Evolutionary conservation across 2,113 vertebrate species (phyloP).

Genomic region (Grammomys dolichurus): DNA sequence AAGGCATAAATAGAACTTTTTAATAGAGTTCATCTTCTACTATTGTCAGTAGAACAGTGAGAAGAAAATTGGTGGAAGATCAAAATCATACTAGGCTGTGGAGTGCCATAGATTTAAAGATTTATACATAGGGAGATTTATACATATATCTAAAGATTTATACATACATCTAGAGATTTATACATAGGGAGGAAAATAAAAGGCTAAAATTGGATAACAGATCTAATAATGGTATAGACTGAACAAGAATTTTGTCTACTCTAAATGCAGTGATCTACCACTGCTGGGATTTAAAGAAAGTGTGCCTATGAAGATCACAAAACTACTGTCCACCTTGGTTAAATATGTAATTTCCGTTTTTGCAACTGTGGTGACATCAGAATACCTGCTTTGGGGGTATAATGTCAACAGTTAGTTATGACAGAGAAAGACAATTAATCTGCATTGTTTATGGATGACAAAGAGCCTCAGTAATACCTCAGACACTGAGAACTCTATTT

Average conservation of each 20-base stretch:
- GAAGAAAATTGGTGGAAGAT: conserved; percentile 15
- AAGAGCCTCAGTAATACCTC: neutral
- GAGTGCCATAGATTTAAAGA: conserved; percentile 21
- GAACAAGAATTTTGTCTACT: neutral
- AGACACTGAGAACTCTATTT: neutral
- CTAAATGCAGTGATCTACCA: conserved; percentile 9
- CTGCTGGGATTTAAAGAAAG: conserved; percentile 29
- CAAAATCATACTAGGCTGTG: neutral
- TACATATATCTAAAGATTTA: no score
- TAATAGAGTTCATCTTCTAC: neutral
- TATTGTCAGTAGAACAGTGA: conserved; percentile 20
- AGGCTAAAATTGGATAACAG: conserved; percentile 32
- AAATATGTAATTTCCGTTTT: conserved; percentile 24
- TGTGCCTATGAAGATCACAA: conserved; percentile 36
- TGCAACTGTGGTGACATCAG: conserved; percentile 5
- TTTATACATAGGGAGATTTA: neutral
- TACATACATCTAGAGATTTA: no score
- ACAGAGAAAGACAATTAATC: conserved; percentile 27
- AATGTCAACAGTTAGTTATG: conserved; percentile 48
- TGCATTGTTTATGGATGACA: neutral
- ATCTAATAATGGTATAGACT: conserved; percentile 19
- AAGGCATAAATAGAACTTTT: neutral
- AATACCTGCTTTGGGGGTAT: neutral
- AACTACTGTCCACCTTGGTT: conserved; percentile 21
- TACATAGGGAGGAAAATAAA: conserved; percentile 29